These are phyloP conservation scores for Copidosoma aretas DNA, from an alignment of 2,888 invertebrate species.

Conservation along the genomic window DNA sequence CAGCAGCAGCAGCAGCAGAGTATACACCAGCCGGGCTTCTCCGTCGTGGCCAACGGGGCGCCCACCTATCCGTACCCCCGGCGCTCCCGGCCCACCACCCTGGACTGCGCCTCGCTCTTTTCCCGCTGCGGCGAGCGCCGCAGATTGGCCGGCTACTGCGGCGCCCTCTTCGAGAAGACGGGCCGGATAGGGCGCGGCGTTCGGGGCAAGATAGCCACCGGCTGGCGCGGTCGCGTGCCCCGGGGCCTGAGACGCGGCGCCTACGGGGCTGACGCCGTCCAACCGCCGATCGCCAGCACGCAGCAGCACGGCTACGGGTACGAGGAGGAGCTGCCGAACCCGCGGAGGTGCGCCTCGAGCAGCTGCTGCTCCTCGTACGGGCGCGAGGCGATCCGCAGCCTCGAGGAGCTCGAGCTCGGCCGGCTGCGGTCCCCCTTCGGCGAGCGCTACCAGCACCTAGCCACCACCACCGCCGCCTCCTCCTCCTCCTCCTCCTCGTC, in stretches of 20 bases:
- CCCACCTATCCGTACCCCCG: constrained; percentile 3
- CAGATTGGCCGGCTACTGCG: constrained; percentile 54
- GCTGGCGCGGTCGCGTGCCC: constrained; percentile 18
- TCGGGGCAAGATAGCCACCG: constrained; percentile 32
- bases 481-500: constrained; percentile 13
- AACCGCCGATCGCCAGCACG: constrained; percentile 6
- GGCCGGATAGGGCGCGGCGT: constrained; percentile 53
- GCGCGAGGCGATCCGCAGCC: constrained; percentile 35
- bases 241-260: constrained; percentile 10
- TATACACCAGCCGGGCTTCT: constrained; percentile 50
- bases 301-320: constrained; percentile 27
- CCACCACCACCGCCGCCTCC: constrained; percentile 23
- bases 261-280: constrained; percentile 6
- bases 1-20: constrained; percentile 21
- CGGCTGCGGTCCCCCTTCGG: constrained; percentile 10
- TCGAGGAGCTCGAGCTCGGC: constrained; percentile 38
- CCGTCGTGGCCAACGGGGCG: constrained; percentile 28
- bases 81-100: constrained; percentile 26
- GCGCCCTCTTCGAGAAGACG: constrained; percentile 56
- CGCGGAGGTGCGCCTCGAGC: constrained; percentile 1
- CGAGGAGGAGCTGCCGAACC: constrained; percentile 31
- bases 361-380: constrained; percentile 26
- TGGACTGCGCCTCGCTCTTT: constrained; percentile 42
- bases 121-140: constrained; percentile 41
- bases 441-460: not conserved